Base-by-base conservation (phyloP, 2,888 invertebrate genomes). In the Drosophila austrosaltans region DNA sequence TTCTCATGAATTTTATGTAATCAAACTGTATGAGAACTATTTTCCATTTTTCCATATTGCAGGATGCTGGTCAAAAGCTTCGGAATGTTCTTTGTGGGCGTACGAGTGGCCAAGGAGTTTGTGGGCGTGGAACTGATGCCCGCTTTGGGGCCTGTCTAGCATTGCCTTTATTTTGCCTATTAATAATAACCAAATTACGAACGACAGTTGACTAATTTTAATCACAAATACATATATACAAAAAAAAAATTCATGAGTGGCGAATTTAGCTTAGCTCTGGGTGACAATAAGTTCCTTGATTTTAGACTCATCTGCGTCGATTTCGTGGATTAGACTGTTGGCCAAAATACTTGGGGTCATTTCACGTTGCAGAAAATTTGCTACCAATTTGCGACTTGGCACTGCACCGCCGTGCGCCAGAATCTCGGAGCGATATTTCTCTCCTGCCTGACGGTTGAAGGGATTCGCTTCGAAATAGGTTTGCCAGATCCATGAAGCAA, bases 401-500 rank as follows among this genome's bases (percentile, higher is more conserved):
- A 95, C 95, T 0, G 97, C 97, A 32, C 98, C 98, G 6, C 99
- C 98, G 90, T 97, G 96, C 0, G 95, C 94, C 66, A 99, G 93
- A 87, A 98, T 95, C 80, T 96, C 95, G 2, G 92, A 92, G 10
- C 98, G 93, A 87, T 97, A 97, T 73, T 93, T 93, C 84, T 97
- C 96, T 0, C 99, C 99, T 32, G 96, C 95, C n/a, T 92, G 82
- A 3, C 97, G 94, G 90, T 93, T 94, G 59, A 98, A 95, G 0
- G 98, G 98, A 90, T 96, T 95, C 0, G 92, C 90, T 87, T 95
- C 94, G 90, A 99, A 98, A 91, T 96, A 95, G 22, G 94, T 94
- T 90, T 96, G 96, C 99, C 99, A 99, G 75, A 98, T 97, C 93
- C 96, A 96, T 66, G 97, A 96, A 0, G 99, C 98, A 60, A 98